Conservation (phyloP, 2,113 vertebrate species). For the Galeopterus variegatus region DNA sequence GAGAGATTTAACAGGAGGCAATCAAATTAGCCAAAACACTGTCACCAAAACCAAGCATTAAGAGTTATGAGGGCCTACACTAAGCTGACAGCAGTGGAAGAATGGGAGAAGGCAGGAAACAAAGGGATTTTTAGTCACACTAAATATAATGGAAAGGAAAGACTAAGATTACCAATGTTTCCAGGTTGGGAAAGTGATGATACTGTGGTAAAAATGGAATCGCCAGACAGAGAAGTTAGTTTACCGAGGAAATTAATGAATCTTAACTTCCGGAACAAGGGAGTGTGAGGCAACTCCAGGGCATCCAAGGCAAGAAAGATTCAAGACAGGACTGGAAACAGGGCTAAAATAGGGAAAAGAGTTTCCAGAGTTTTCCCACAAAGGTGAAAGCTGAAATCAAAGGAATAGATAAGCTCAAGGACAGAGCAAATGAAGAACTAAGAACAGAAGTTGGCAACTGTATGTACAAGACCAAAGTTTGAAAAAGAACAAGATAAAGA, state of each 20-base stretch:
- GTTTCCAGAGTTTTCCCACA: background rate
- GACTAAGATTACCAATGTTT: background rate
- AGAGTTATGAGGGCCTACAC: background rate
- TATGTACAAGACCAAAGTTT: too few relatives aligned
- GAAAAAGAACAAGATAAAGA: background rate
- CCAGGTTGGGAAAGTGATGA: background rate
- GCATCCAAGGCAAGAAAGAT: background rate
- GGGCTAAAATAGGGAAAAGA: background rate
- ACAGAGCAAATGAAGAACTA: background rate
- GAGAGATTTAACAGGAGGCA: background rate
- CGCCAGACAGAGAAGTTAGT: background rate
- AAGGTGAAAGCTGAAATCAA: background rate
- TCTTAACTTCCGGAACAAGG: background rate
- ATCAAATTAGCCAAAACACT: background rate
- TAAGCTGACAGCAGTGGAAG: background rate
- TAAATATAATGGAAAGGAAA: background rate
- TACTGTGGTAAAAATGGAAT: background rate
- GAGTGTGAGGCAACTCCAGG: background rate
- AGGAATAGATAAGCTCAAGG: background rate
- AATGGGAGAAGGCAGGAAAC: background rate
- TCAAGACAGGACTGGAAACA: background rate
- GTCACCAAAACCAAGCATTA: slow-evolving; percentile 15
- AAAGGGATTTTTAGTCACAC: background rate
- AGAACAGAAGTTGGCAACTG: background rate
- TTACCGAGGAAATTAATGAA: background rate